Conservation (phyloP, 30 jellyfish, hydroid and myxozoan genomes). For the Aurelia sp. region DNA sequence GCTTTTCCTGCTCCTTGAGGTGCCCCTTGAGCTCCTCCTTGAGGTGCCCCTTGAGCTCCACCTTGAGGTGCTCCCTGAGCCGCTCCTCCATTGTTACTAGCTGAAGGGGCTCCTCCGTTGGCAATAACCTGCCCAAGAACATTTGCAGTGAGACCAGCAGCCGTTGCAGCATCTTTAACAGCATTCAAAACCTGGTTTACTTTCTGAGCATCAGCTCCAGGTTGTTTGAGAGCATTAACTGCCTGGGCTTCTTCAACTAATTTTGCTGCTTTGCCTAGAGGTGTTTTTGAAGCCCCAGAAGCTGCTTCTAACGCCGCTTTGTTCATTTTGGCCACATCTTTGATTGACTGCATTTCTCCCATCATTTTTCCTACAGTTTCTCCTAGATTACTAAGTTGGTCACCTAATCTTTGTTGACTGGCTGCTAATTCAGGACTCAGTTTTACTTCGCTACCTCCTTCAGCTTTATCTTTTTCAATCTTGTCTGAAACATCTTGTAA, state of each 20-base stretch:
- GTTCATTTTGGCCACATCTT: slow-evolving; percentile 73
- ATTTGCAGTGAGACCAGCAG: slow-evolving; percentile 80
- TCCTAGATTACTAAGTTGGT: slow-evolving; percentile 73
- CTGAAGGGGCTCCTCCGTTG: slow-evolving; percentile 35
- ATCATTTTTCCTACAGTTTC: slow-evolving; percentile 82
- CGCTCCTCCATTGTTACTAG: neutral
- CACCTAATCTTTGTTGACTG: slow-evolving; percentile 65
- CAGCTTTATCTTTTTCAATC: slow-evolving; percentile 66
- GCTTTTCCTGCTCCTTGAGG: slow-evolving; percentile 8
- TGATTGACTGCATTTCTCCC: slow-evolving; percentile 86
- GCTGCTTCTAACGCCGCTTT: slow-evolving; percentile 83
- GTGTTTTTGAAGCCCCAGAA: slow-evolving; percentile 74
- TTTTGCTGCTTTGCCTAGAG: slow-evolving; percentile 63
- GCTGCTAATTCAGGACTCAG: slow-evolving; percentile 81
- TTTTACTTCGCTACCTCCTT: slow-evolving; percentile 54
- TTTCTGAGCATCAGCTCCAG: slow-evolving; percentile 84
- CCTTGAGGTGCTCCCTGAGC: slow-evolving; percentile 5
- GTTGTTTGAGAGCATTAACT: slow-evolving; percentile 45
- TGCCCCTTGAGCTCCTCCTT: neutral
- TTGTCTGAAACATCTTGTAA: slow-evolving; percentile 90
- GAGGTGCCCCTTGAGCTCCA: slow-evolving; percentile 10
- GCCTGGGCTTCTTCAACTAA: slow-evolving; percentile 65
- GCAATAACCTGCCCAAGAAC: slow-evolving; percentile 72
- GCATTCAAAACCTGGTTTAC: slow-evolving; percentile 92
- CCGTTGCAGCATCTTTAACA: slow-evolving; percentile 87